phyloP scores from a whole-genome alignment of 35 echinoderm and acorn worm genomes.

The Acanthaster planci region DNA sequence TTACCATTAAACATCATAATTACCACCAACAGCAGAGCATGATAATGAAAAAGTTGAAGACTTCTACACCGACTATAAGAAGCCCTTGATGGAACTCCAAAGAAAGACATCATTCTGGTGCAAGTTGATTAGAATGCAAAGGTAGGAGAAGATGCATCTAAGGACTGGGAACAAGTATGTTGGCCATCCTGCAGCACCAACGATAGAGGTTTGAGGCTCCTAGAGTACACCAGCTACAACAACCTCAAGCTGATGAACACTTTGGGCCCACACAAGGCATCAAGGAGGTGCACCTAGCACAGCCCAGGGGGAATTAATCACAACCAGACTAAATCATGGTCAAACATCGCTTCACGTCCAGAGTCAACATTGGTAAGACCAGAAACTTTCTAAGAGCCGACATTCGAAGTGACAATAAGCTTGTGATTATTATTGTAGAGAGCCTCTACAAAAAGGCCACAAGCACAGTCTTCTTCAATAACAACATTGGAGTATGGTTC shows the following conservation, averaged over 20 bases:
- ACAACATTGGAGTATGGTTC: too few species aligned
- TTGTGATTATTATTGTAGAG: too few species aligned
- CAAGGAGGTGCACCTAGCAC: conserved; percentile 33
- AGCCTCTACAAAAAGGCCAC: too few species aligned
- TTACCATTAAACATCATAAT: conserved; percentile 43
- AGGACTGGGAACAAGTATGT: conserved; percentile 25
- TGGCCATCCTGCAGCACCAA: conserved; percentile 25
- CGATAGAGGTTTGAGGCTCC: conserved; percentile 2
- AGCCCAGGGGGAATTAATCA: neutral
- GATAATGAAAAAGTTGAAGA: conserved; percentile 29
- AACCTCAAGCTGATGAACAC: conserved; percentile 33
- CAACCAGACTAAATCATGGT: conserved; percentile 45
- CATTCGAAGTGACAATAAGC: conserved; percentile 48
- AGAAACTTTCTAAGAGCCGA: conserved; percentile 38
- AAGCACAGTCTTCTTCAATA: too few species aligned
- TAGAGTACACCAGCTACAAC: conserved; percentile 18
- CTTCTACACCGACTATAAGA: neutral
- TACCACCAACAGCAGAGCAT: conserved; percentile 39
- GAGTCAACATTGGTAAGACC: conserved; percentile 37
- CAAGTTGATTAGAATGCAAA: conserved; percentile 72
- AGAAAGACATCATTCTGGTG: conserved; percentile 37
- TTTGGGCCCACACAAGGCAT: conserved; percentile 37
- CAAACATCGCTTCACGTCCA: conserved; percentile 23
- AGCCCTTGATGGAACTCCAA: neutral
- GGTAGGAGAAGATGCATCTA: conserved; percentile 27